phyloP scores from a whole-genome alignment of 2,888 invertebrate genomes.

The Metopia argyrocephala region DNA sequence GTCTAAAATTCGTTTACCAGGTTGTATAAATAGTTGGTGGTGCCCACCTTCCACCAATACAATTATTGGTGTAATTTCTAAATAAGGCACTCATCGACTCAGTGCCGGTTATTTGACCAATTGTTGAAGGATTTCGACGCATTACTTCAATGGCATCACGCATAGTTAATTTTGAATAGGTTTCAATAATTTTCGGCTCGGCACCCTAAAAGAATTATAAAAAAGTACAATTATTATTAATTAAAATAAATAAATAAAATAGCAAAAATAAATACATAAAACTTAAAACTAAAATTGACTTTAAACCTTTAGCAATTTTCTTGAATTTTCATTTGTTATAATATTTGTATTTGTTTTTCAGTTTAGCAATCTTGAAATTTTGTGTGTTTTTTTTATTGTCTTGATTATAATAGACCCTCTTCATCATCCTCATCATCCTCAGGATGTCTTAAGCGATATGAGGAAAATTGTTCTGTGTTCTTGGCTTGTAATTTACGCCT shows the following conservation, averaged over 20 bases:
- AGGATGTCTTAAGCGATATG: slow-evolving; percentile 13
- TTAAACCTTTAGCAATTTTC: slow-evolving; percentile 23
- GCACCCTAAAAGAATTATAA: slow-evolving; percentile 80
- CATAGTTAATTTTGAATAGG: slow-evolving; percentile 95
- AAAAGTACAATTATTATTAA: slow-evolving; percentile 5
- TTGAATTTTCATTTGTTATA: background rate
- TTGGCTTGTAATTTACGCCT: background rate
- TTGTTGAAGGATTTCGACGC: slow-evolving; percentile 91
- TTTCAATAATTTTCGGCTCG: slow-evolving; percentile 95
- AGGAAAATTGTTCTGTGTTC: background rate
- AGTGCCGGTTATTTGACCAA: slow-evolving; percentile 91
- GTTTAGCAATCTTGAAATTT: background rate
- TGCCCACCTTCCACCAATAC: slow-evolving; percentile 90
- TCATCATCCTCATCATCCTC: slow-evolving; percentile 43
- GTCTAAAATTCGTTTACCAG: slow-evolving; percentile 80
- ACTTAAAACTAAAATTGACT: background rate
- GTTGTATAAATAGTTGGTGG: slow-evolving; percentile 79
- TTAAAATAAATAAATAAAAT: slow-evolving; percentile 5
- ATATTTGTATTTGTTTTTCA: slow-evolving; percentile 9
- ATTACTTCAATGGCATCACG: slow-evolving; percentile 95
- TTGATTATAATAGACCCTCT: slow-evolving; percentile 50
- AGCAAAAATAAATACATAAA: background rate
- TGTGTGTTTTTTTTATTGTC: slow-evolving; percentile 1
- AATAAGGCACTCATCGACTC: slow-evolving; percentile 95
- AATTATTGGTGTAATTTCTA: slow-evolving; percentile 90